Evolutionary conservation across 1,140 invertebrate genomes (phyloP).

Genomic region (Tribolium castaneum): DNA sequence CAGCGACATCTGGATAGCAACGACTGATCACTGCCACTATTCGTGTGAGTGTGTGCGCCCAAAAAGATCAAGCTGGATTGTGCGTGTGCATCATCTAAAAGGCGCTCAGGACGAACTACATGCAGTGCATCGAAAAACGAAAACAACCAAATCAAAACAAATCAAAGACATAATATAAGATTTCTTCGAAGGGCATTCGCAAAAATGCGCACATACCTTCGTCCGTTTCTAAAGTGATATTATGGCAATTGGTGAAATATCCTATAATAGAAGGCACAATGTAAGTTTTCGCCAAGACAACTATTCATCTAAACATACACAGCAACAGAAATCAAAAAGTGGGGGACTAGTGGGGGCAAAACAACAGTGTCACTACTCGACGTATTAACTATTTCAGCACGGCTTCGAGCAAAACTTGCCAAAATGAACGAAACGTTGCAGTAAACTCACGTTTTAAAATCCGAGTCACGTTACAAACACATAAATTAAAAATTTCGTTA

Average conservation of each 20-base stretch:
- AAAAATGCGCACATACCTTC: conserved; percentile 61
- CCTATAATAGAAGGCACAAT: conserved; percentile 61
- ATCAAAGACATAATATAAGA: neutral
- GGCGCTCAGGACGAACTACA: conserved; percentile 24
- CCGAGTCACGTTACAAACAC: neutral
- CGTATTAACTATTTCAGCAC: too few relatives aligned
- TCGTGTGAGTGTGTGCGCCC: neutral
- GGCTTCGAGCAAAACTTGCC: too few relatives aligned
- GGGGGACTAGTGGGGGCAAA: neutral
- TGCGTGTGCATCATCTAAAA: conserved; percentile 13
- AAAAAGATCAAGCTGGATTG: conserved; percentile 15
- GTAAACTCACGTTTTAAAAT: neutral
- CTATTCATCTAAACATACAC: conserved; percentile 37
- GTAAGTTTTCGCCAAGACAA: conserved; percentile 47
- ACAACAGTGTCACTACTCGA: neutral
- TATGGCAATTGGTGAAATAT: conserved; percentile 64
- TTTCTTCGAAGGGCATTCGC: conserved; percentile 43
- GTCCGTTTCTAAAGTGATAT: conserved; percentile 62
- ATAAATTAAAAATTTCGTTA: neutral
- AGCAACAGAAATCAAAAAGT: conserved; percentile 31
- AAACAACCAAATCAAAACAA: neutral
- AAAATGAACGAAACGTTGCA: too few relatives aligned
- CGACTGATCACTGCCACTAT: conserved; percentile 15
- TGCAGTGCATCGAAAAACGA: conserved; percentile 46
- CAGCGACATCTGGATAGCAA: conserved; percentile 42